Conservation (phyloP, 2,113 vertebrate genomes). For the Cephalopholis sonnerati region DNA sequence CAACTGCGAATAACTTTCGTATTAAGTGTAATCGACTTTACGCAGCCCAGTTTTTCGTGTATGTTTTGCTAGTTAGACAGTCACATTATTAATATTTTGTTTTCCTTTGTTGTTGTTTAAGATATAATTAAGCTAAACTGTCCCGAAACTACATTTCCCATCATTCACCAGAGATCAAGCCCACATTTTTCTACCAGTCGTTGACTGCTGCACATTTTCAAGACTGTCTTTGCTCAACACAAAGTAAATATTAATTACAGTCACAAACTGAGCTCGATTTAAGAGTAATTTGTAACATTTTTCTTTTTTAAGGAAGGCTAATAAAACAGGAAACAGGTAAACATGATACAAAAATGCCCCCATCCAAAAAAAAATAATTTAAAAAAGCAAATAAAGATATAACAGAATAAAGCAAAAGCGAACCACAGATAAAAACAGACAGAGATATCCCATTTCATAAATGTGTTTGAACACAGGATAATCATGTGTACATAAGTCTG, state of each 20-base stretch:
- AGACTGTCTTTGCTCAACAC: neutral
- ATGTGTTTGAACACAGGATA: too few relatives aligned
- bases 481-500: too few relatives aligned
- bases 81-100: neutral
- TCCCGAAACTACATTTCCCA: constrained; percentile 54
- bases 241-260: neutral
- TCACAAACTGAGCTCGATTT: neutral
- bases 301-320: too few relatives aligned
- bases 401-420: too few relatives aligned
- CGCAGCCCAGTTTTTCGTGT: neutral
- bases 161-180: neutral
- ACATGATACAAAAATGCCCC: too few relatives aligned
- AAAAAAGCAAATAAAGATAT: too few relatives aligned
- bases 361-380: too few relatives aligned
- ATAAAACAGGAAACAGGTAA: too few relatives aligned
- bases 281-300: too few relatives aligned
- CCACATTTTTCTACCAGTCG: neutral
- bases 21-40: accelerated
- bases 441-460: too few relatives aligned
- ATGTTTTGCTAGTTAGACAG: neutral
- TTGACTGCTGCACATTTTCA: neutral
- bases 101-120: neutral
- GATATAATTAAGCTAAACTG: accelerated
- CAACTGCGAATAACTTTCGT: accelerated
- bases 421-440: too few relatives aligned